Percentiles rank a stretch among this genome's conserved stretches.
Evolutionary conservation across 2,113 vertebrate species (phyloP).

Genomic region (Amphiprion ocellaris): DNA sequence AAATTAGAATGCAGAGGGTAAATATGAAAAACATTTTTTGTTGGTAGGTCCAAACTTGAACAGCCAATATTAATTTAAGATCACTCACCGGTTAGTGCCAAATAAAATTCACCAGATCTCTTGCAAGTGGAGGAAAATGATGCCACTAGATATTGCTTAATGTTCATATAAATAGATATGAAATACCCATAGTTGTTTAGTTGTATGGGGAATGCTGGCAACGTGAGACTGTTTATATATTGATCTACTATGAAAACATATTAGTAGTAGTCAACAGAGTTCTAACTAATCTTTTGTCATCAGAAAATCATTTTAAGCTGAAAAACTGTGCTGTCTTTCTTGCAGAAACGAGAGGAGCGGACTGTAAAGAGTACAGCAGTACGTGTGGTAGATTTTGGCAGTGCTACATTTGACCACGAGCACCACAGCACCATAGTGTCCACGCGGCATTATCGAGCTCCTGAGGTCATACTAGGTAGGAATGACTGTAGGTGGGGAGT

Average conservation of each 20-base stretch:
- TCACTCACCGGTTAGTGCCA: too few species aligned
- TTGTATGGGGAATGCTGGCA: too few species aligned
- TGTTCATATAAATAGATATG: too few species aligned
- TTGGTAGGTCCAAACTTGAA: too few species aligned
- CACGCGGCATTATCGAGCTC: conserved; percentile 95
- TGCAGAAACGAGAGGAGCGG: conserved; percentile 93
- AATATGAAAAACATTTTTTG: not conserved
- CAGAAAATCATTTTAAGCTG: not conserved
- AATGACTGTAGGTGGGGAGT: not conserved
- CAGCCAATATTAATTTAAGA: too few species aligned
- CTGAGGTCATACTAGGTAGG: conserved; percentile 96
- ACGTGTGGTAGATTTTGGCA: conserved; percentile 95
- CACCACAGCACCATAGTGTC: conserved; percentile 97
- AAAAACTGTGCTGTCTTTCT: not conserved
- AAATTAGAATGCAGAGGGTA: not conserved
- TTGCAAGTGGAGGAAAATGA: too few species aligned
- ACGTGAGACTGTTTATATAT: too few species aligned
- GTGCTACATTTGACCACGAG: conserved; percentile 96
- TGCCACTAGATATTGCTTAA: too few species aligned
- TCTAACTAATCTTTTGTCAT: not conserved
- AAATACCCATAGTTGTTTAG: too few species aligned
- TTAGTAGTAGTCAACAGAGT: too few species aligned
- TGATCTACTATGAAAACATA: too few species aligned
- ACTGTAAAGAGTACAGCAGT: conserved; percentile 92
- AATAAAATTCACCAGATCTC: too few species aligned